Evolutionary conservation across 1,140 invertebrate genomes (phyloP), one percentile per base, ranked within the genome.

Genomic region (Listronotus bonariensis): DNA sequence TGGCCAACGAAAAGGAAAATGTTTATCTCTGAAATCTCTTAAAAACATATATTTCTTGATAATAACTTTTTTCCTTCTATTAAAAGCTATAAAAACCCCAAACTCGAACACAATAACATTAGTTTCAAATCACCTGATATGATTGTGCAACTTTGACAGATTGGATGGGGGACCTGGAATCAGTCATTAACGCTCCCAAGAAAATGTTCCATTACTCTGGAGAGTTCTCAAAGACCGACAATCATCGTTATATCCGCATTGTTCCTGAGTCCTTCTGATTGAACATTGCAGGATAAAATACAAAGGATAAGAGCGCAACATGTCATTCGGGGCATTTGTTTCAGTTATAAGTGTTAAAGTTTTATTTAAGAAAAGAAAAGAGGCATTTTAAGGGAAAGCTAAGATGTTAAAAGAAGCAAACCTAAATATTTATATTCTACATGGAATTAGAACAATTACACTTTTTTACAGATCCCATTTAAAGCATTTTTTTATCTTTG

Each of bases 201-300:
- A 70, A 73, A 73, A 74, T 68, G 69, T 69, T 71, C 69, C 73
- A 72, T 72, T 69, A 74, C 71, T 72, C 64, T 71, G 52, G n/a
- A 66, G 71, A 60, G 71, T 56, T 54, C 73, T 74, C 66, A 52
- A 73, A 63, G 69, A 67, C 71, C 71, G 65, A 72, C 71, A 74
- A 74, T 74, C 73, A 74, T 74, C 73, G 71, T 74, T 74, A 74
- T 68, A 74, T 71, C 69, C 73, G 69, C 65, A 74, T 74, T 74
- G 73, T 74, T 74, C 69, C 59, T 49, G 31, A 56, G 36, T 61
- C 46, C 17, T 52, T 34, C 59, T 71, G 71, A 74, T 72, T 70
- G 73, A 71, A 72, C 66, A 18, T 56, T 58, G 61, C 58, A 68
- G 64, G 60, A 73, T 56, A 38, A 34, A 56, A 52, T 34, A 62